These are phyloP conservation scores for Panonychus citri DNA, from an alignment of 1,140 invertebrate species.

Conservation along the genomic window DNA sequence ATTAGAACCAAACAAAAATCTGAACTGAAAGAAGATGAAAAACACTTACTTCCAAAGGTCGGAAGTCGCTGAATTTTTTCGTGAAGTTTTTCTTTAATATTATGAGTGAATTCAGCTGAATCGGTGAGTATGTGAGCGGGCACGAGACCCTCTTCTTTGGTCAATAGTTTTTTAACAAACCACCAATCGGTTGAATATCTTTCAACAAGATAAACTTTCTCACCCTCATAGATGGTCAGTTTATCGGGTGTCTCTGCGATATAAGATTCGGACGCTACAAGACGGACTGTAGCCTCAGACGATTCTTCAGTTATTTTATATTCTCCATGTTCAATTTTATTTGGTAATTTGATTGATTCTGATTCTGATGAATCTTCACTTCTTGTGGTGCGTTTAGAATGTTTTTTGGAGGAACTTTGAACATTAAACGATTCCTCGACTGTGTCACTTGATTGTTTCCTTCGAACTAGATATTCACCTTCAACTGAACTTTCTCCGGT, in stretches of 20 bases:
- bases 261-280: not conserved
- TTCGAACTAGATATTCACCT: not conserved
- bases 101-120: slow-evolving; percentile 49
- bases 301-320: not conserved
- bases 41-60: slow-evolving; percentile 55
- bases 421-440: not conserved
- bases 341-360: not conserved
- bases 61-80: slow-evolving; percentile 75
- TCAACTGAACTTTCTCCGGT: not conserved
- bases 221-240: slow-evolving; percentile 66
- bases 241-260: not conserved
- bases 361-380: not conserved
- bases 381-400: not conserved
- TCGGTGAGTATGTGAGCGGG: slow-evolving; percentile 66
- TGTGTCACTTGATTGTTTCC: not conserved
- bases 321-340: not conserved
- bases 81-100: slow-evolving; percentile 60
- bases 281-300: not conserved
- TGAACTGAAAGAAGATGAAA: too few species aligned
- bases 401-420: not conserved
- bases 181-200: slow-evolving; percentile 51
- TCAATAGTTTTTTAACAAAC: slow-evolving; percentile 68
- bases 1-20: not conserved
- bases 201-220: slow-evolving; percentile 57
- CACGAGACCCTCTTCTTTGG: slow-evolving; percentile 72